phyloP scores from a whole-genome alignment of 1,140 invertebrate species.

The Formica selysi region DNA sequence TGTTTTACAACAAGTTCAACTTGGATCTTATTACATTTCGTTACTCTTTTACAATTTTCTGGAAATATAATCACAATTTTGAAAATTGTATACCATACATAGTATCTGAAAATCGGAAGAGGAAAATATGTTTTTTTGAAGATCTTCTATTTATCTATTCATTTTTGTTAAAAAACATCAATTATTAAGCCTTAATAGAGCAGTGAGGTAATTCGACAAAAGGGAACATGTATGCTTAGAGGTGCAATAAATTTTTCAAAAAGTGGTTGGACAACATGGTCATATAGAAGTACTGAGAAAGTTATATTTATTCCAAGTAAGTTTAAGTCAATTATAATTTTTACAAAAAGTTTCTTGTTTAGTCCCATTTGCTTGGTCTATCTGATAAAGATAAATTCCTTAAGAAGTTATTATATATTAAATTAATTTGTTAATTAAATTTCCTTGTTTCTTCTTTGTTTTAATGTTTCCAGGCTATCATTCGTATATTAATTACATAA shows the following conservation, averaged over 20 bases:
- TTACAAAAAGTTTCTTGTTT: constrained; percentile 66
- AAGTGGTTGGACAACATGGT: constrained; percentile 73
- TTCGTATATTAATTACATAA: constrained; percentile 53
- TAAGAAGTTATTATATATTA: constrained; percentile 52
- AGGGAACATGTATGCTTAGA: constrained; percentile 70
- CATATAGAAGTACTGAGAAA: constrained; percentile 65
- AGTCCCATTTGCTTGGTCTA: constrained; percentile 77
- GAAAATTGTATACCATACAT: constrained; percentile 62
- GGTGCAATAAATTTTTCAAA: constrained; percentile 75
- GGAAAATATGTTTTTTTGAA: constrained; percentile 19
- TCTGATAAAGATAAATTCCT: constrained; percentile 66
- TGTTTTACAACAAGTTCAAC: constrained; percentile 6
- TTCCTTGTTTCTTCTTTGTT: constrained; percentile 33
- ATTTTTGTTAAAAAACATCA: constrained; percentile 52
- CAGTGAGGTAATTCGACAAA: constrained; percentile 24
- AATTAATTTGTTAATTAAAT: constrained; percentile 62
- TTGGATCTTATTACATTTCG: constrained; percentile 17
- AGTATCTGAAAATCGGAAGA: constrained; percentile 63
- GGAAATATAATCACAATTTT: constrained; percentile 53
- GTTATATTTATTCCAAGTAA: constrained; percentile 64
- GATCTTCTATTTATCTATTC: constrained; percentile 35
- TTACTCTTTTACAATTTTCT: constrained; percentile 41
- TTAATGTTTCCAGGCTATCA: constrained; percentile 24
- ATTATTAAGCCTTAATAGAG: constrained; percentile 54
- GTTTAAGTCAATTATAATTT: constrained; percentile 64